phyloP scores from a whole-genome alignment of 2,113 vertebrate genomes.

The Alectura lathami region DNA sequence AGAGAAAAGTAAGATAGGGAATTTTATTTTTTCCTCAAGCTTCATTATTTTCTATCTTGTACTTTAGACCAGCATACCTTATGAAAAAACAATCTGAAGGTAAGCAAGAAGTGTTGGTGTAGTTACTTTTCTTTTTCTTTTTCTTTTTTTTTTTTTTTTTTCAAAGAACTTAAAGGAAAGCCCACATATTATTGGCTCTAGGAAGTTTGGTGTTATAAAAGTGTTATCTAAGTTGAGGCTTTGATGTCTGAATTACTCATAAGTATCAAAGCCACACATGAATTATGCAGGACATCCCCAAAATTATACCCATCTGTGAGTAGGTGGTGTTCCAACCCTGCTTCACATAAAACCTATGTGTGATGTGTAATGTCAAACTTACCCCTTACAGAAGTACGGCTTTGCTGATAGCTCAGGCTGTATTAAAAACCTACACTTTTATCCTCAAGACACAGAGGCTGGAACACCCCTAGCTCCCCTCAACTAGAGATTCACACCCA shows the following conservation, averaged over 20 bases:
- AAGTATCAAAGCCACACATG: constrained; percentile 68
- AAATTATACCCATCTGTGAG: constrained; percentile 68
- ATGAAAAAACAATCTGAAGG: not conserved
- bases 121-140: not conserved
- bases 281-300: constrained; percentile 71
- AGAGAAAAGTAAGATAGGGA: not conserved
- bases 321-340: constrained; percentile 63
- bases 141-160: not conserved
- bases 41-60: not conserved
- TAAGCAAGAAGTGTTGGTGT: not conserved
- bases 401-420: constrained; percentile 20
- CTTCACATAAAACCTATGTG: constrained; percentile 33
- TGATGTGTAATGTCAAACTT: constrained; percentile 57
- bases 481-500: constrained; percentile 46
- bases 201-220: constrained; percentile 47
- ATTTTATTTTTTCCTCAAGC: not conserved
- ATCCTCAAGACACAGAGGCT: constrained; percentile 33
- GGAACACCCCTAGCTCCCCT: constrained; percentile 49
- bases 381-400: constrained; percentile 22
- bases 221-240: constrained; percentile 58
- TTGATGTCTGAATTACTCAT: constrained; percentile 70
- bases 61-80: not conserved
- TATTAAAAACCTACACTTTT: constrained; percentile 44
- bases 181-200: constrained; percentile 38
- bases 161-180: not conserved